A percentile compares a stretch with the other conserved stretches of the same genome.
phyloP scores from a whole-genome alignment of 2,888 invertebrate genomes.

The Zeuzera pyrina region DNA sequence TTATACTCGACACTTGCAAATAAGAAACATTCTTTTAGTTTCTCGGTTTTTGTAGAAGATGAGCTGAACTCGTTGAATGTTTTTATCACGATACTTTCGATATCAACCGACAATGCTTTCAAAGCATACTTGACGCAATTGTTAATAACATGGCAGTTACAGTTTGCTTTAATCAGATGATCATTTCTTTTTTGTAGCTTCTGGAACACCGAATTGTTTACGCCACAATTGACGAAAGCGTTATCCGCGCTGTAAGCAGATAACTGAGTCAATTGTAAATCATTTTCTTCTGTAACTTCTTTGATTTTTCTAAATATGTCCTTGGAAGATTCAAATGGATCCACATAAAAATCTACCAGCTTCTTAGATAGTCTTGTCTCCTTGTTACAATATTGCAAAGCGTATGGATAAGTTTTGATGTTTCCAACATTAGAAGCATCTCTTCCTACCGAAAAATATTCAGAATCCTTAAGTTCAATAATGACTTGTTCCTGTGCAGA shows the following conservation, averaged over 20 bases:
- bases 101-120: slow-evolving; percentile 4
- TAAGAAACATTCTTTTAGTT: slow-evolving; percentile 7
- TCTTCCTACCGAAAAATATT: no score
- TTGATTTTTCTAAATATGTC: no score
- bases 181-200: slow-evolving; percentile 2
- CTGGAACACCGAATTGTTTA: slow-evolving; percentile 1
- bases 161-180: slow-evolving; percentile 11
- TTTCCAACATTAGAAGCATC: no score
- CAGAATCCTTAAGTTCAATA: no score
- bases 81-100: slow-evolving; percentile 8
- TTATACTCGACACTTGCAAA: slow-evolving; percentile 8
- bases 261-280: slow-evolving; percentile 1
- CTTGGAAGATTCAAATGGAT: no score
- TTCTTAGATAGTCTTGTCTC: no score
- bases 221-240: slow-evolving; percentile 5
- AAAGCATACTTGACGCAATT: slow-evolving; percentile 11
- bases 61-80: slow-evolving; percentile 3
- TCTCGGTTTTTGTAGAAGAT: slow-evolving; percentile 6
- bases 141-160: slow-evolving; percentile 10
- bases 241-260: slow-evolving; percentile 8
- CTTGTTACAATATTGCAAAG: no score
- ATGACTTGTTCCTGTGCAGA: no score
- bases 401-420: no score
- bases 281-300: background rate
- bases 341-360: no score